These are phyloP conservation scores for Mionectes macconnelli DNA, from an alignment of 2,113 vertebrate genomes.

Conservation along the genomic window DNA sequence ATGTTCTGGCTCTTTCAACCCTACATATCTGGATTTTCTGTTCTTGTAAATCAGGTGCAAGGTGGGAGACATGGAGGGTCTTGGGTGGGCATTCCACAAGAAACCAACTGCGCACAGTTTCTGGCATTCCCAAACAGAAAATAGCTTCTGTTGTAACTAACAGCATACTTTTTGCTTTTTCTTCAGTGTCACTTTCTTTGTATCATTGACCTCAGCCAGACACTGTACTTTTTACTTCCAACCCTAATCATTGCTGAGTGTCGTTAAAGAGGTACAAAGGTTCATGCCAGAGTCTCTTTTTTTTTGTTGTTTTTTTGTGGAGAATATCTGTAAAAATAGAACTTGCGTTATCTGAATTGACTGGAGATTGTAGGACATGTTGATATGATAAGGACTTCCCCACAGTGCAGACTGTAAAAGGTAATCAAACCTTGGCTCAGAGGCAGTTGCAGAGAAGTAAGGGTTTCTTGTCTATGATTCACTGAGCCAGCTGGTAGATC, in stretches of 20 bases:
- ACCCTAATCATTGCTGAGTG: not conserved
- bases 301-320: not conserved
- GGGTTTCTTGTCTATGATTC: not conserved
- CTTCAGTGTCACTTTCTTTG: not conserved
- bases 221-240: not conserved
- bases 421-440: not conserved
- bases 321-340: not conserved
- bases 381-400: not conserved
- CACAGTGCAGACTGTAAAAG: not conserved
- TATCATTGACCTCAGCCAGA: not conserved
- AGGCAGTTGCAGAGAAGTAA: not conserved
- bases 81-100: not conserved
- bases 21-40: not conserved
- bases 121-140: not conserved
- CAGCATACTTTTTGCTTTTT: not conserved
- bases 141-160: not conserved
- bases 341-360: not conserved
- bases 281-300: not conserved
- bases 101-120: not conserved
- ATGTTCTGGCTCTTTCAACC: not conserved
- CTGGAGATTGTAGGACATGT: not conserved
- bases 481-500: not conserved
- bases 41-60: not conserved
- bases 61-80: not conserved
- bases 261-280: not conserved